These are phyloP conservation scores for Gymnocypris eckloni DNA, from an alignment of 2,797 vertebrate species.

Conservation along the genomic window DNA sequence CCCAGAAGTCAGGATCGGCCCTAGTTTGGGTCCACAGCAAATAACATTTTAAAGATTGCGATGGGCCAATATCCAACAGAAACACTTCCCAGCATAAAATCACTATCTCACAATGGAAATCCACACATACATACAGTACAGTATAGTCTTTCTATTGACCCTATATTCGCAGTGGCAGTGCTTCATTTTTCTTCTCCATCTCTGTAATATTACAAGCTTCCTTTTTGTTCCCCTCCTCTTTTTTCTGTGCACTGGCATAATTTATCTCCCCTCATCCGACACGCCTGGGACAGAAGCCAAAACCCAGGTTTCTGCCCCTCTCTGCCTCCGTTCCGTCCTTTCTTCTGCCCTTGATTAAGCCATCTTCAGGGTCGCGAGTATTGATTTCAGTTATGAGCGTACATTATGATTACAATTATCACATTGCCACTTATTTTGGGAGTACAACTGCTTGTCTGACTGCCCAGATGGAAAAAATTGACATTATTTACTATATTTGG, in stretches of 20 bases:
- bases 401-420: slow-evolving; percentile 37
- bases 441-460: neutral
- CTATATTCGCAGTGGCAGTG: neutral
- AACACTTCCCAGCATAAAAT: neutral
- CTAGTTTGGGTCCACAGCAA: slow-evolving; percentile 59
- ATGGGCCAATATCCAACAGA: slow-evolving; percentile 23
- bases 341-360: slow-evolving; percentile 56
- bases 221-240: slow-evolving; percentile 62
- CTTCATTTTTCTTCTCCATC: neutral
- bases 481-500: neutral
- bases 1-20: no score
- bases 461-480: neutral
- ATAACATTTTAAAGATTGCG: slow-evolving; percentile 70
- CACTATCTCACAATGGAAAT: neutral
- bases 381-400: slow-evolving; percentile 45
- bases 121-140: neutral
- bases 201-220: slow-evolving; percentile 37
- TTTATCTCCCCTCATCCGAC: slow-evolving; percentile 72
- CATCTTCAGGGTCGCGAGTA: slow-evolving; percentile 46
- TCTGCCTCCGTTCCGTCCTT: slow-evolving; percentile 64
- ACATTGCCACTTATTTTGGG: slow-evolving; percentile 10
- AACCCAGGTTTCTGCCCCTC: slow-evolving; percentile 66
- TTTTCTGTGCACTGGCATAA: slow-evolving; percentile 71
- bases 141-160: slow-evolving; percentile 6
- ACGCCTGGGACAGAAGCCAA: slow-evolving; percentile 74